Conservation (phyloP, 2,797 vertebrate genomes). For the Pangasius macronema region DNA sequence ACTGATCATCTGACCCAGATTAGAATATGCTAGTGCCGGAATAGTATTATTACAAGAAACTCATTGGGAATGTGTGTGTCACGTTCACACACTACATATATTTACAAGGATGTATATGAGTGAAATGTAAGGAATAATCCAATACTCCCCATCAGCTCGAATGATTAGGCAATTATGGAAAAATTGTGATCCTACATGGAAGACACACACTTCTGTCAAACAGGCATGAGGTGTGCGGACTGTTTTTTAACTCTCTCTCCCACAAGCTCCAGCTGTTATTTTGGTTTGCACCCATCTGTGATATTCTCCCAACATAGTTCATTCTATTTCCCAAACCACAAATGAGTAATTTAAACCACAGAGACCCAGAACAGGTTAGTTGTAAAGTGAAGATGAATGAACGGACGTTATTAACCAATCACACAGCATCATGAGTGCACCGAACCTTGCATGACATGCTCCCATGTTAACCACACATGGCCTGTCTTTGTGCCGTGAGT, state of each 20-base stretch:
- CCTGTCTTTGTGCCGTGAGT: background rate
- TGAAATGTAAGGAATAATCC: background rate
- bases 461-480: background rate
- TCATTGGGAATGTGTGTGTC: background rate
- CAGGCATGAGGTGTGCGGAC: background rate
- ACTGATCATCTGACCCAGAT: background rate
- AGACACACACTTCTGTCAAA: background rate
- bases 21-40: background rate
- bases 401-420: background rate
- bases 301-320: background rate
- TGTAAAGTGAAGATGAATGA: background rate
- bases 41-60: background rate
- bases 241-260: background rate
- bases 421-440: background rate
- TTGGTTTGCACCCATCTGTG: background rate
- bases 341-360: background rate
- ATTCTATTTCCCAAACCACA: background rate
- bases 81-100: background rate
- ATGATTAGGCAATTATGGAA: background rate
- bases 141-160: background rate
- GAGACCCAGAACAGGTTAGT: background rate
- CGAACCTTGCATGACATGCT: background rate
- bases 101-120: background rate
- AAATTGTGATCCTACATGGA: background rate
- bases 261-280: background rate